Base-by-base conservation (phyloP, 2,797 vertebrate species). In the Champsocephalus esox region DNA sequence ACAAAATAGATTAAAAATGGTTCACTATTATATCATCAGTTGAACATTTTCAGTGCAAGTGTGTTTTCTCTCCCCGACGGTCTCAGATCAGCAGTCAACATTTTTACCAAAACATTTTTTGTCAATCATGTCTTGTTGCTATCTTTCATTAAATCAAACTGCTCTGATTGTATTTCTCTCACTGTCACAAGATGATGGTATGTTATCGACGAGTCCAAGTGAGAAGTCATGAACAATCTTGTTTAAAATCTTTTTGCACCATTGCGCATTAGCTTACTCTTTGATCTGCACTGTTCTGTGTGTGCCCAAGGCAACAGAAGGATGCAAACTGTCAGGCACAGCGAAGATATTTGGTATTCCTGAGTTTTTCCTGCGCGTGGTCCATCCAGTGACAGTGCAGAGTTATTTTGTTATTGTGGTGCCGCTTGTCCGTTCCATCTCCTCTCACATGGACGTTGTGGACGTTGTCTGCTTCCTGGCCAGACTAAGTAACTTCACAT, bases 221-320 rank as follows among this genome's bases (percentile, higher is more conserved):
- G 66, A 85, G 71, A 86, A 87, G 79, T 82, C n/a, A 2, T 58
- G 75, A 90, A 78, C 66, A 87, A 83, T 90, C 87, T 87, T 83
- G 83, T 89, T 85, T 77, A 75, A 87, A 86, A 86, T 88, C 83
- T 78, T 82, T 83, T 77, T 80, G 75, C 75, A 81, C 83, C 86
- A 81, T 84, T 77, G 74, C 60, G 66, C 80, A 85, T 85, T 83
- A 80, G 55, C 80, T 72, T 4, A 1, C 64, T 74, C 82, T 83
- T 85, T 86, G 82, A 86, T 88, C 84, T 76, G 76, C 63, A 54
- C 65, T 67, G 73, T 85, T 87, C 70, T 72, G 57, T 48, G 63
- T 24, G 57, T 34, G 85, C 83, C 76, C 66, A 46, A 41, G 73
- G 87, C 83, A 77, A 70, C 78, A 82, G 73, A 28, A 44, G 73